Evolutionary conservation across 1,140 invertebrate species (phyloP).

Genomic region (Vanessa atalanta): DNA sequence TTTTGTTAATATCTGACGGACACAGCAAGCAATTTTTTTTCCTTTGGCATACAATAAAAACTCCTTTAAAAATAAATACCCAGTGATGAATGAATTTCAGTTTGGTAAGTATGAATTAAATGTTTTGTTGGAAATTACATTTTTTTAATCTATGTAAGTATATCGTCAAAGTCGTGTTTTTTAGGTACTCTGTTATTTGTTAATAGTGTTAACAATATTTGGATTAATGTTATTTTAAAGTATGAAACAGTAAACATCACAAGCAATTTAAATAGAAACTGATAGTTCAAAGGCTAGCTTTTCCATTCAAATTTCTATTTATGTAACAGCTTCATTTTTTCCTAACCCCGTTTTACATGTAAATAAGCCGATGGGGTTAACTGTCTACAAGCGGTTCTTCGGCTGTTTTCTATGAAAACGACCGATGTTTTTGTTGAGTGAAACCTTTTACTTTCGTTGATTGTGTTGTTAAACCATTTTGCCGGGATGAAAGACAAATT

Average conservation of each 20-base stretch:
- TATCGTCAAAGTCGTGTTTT: no score
- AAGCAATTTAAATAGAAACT: slow-evolving; percentile 2
- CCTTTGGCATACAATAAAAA: no score
- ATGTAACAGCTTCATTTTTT: slow-evolving; percentile 49
- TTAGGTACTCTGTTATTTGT: no score
- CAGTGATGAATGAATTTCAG: no score
- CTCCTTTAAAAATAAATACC: no score
- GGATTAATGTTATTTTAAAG: slow-evolving; percentile 3
- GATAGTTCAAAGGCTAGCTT: slow-evolving; percentile 4
- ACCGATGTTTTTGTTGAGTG: slow-evolving; percentile 50
- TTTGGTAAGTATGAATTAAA: no score
- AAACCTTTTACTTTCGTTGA: slow-evolving; percentile 63
- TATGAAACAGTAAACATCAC: slow-evolving; percentile 1
- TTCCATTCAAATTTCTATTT: slow-evolving; percentile 24
- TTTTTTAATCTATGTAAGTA: no score
- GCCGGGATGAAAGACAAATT: slow-evolving; percentile 45
- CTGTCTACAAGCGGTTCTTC: slow-evolving; percentile 49
- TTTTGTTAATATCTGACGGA: neutral
- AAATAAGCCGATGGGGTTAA: slow-evolving; percentile 56
- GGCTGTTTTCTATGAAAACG: slow-evolving; percentile 56
- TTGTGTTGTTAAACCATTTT: slow-evolving; percentile 64
- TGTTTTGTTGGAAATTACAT: no score
- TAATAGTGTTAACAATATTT: neutral
- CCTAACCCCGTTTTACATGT: slow-evolving; percentile 61
- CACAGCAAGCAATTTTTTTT: no score